Evolutionary conservation across 2,797 vertebrate species (phyloP).

Genomic region (Karalla daura): DNA sequence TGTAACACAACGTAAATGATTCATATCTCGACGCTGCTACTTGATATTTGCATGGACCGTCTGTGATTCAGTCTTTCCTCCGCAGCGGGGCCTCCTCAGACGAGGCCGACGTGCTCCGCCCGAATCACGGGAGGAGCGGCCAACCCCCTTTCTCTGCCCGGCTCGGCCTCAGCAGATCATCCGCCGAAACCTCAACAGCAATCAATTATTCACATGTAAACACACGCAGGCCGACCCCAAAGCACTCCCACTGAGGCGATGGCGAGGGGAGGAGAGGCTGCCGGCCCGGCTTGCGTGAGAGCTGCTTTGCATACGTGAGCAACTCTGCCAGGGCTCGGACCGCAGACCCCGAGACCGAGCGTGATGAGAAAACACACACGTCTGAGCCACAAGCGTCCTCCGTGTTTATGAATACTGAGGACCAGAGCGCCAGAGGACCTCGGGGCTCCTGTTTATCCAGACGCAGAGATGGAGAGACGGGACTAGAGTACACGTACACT

Average conservation of each 20-base stretch:
- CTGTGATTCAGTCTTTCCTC: constrained; percentile 4
- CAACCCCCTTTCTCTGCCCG: constrained; percentile 23
- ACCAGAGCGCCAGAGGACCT: not conserved
- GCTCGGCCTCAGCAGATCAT: constrained; percentile 40
- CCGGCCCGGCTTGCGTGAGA: constrained; percentile 56
- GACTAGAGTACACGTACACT: not conserved
- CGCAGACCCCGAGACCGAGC: constrained; percentile 23
- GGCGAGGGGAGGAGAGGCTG: constrained; percentile 44
- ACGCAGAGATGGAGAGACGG: not conserved
- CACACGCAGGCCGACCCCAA: constrained; percentile 48
- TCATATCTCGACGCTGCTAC: not conserved
- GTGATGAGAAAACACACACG: constrained; percentile 17
- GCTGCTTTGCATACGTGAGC: constrained; percentile 63
- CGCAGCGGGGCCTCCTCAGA: constrained; percentile 4
- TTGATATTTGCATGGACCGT: constrained; percentile 1
- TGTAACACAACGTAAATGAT: not conserved
- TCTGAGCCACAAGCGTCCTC: constrained; percentile 11
- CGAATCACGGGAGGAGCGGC: constrained; percentile 16
- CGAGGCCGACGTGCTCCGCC: constrained; percentile 9
- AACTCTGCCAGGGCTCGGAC: constrained; percentile 23
- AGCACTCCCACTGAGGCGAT: constrained; percentile 62
- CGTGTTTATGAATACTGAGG: not conserved
- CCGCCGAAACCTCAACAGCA: constrained; percentile 56
- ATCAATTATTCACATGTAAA: constrained; percentile 71
- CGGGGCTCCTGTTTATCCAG: not conserved